A percentile compares a stretch with the other conserved stretches of the same genome.
phyloP scores from a whole-genome alignment of 37 sponge, comb jelly and placozoan genomes.

The Diacarnus erythraeanus region DNA sequence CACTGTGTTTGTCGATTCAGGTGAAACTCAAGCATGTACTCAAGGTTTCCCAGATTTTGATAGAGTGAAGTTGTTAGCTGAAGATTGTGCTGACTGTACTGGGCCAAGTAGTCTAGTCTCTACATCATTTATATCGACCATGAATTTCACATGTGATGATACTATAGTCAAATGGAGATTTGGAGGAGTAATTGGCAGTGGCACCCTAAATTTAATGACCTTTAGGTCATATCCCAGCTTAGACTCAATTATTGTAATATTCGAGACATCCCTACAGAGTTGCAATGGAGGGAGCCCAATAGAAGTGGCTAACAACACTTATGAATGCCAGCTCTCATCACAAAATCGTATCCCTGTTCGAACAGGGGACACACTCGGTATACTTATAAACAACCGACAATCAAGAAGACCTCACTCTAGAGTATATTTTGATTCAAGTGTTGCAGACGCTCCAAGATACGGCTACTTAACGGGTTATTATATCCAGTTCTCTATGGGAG shows the following conservation, averaged over 20 bases:
- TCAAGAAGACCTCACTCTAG: neutral
- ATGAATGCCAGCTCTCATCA: neutral
- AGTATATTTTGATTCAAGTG: neutral
- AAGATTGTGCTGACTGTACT: neutral
- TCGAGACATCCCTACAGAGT: neutral
- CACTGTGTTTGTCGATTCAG: too few species aligned
- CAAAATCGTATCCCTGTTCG: neutral
- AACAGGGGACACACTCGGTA: neutral
- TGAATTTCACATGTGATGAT: neutral
- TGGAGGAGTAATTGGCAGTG: neutral
- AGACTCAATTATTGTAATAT: neutral
- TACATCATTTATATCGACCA: neutral
- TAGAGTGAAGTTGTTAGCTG: neutral
- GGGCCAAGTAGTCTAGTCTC: neutral
- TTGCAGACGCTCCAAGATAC: neutral
- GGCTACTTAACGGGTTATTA: neutral
- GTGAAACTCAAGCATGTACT: neutral
- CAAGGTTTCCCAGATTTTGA: neutral
- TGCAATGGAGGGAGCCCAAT: neutral
- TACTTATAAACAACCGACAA: neutral
- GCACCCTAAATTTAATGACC: neutral
- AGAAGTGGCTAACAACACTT: neutral
- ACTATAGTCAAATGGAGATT: neutral
- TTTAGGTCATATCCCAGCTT: neutral
- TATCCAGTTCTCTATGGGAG: neutral